Evolutionary conservation across 2,888 invertebrate genomes (phyloP), one percentile per base, ranked within the genome.

Genomic region (Papilio protenor): DNA sequence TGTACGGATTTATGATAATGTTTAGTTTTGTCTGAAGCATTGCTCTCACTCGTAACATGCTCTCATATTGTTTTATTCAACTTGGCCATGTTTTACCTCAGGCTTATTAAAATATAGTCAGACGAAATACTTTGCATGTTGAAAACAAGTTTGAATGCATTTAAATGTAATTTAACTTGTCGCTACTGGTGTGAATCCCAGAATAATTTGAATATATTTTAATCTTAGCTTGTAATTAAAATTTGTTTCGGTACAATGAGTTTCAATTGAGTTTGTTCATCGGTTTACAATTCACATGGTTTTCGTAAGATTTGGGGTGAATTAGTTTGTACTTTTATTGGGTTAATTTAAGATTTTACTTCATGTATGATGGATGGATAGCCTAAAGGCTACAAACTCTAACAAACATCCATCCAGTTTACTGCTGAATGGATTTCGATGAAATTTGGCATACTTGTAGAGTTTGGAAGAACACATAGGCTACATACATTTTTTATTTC

Each of bases 171-270:
- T 84, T 84, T 83, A 81, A 83, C 82, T 80, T 79, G 83, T 82
- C 84, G 82, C 81, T 82, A 80, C 83, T 86, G 86, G 85, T 85
- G 86, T 83, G 84, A 82, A 81, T 81, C 81, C 83, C 73, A 45
- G 78, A 82, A 85, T 85, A 85, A 88, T 87, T 88, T 88, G 85
- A 89, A 88, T 88, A 89, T 87, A 89, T 87, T 89, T 87, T 85
- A 85, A 86, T 86, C 85, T 87, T 87, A 84, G 83, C 82, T 83
- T 83, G 81, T 87, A 87, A 88, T 89, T 88, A 87, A 87, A 87
- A 82, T 84, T 82, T 80, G 81, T 80, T 80, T 80, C 83, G 82
- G 80, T 77, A 81, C 84, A 84, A 83, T 83, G 83, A 82, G 81
- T 83, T 83, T 81, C 80, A 79, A 85, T 77, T 81, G 83, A 80